Percentiles rank a stretch among this genome's conserved stretches.
phyloP scores from a whole-genome alignment of 2,888 invertebrate genomes.

The Eurytoma californica region DNA sequence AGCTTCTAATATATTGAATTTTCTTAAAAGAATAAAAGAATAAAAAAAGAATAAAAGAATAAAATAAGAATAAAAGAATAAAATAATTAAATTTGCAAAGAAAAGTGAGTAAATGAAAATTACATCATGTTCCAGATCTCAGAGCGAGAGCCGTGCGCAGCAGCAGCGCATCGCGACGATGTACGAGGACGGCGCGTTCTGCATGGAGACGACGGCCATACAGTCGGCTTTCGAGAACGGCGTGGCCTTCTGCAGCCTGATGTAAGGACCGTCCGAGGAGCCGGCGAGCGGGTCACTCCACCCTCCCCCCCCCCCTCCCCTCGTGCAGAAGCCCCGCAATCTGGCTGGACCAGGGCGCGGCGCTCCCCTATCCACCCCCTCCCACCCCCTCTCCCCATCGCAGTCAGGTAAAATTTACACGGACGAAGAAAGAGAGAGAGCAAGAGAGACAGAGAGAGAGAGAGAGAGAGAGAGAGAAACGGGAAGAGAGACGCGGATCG shows the following conservation, averaged over 20 bases:
- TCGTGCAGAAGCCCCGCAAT: no score
- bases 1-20: no score
- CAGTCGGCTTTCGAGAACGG: constrained; percentile 71
- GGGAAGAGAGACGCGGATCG: not conserved
- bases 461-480: not conserved
- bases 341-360: no score
- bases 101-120: not conserved
- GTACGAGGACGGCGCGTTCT: constrained; percentile 72
- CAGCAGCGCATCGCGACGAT: constrained; percentile 71
- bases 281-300: no score
- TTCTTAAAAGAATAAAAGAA: no score
- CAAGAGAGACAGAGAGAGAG: no score
- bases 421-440: not conserved
- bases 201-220: constrained; percentile 72
- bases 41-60: no score
- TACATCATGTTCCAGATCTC: constrained; percentile 64
- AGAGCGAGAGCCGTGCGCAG: constrained; percentile 71
- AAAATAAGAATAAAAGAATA: no score
- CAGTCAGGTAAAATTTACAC: not conserved
- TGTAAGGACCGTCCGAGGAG: constrained; percentile 63
- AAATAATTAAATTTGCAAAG: no score
- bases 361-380: no score
- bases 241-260: constrained; percentile 70
- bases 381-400: no score
- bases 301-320: no score